Evolutionary conservation across 2,797 vertebrate genomes (phyloP).

Genomic region (Huso huso): DNA sequence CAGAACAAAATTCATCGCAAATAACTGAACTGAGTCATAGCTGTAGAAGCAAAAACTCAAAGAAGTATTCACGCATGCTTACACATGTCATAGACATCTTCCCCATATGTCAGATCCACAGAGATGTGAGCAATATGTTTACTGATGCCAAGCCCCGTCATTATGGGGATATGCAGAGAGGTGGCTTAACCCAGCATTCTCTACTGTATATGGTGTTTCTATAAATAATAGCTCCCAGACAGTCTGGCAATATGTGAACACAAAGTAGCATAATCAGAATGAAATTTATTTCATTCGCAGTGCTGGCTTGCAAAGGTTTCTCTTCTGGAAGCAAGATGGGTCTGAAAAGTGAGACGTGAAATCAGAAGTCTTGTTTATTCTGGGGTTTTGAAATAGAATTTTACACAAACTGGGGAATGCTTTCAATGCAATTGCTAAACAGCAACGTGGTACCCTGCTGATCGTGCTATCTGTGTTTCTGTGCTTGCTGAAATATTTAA

Average conservation of each 20-base stretch:
- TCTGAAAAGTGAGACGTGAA: neutral
- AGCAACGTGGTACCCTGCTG: too few species aligned
- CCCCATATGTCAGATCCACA: neutral
- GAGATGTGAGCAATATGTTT: neutral
- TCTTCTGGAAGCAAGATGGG: neutral
- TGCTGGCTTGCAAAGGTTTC: neutral
- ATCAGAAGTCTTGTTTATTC: neutral
- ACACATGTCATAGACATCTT: too few species aligned
- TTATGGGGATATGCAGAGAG: slow-evolving; percentile 1
- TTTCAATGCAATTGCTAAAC: neutral
- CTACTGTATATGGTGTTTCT: neutral
- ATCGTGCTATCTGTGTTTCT: too few species aligned
- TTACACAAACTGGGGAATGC: neutral
- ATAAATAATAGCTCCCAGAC: neutral
- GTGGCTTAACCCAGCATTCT: neutral
- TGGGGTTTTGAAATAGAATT: neutral
- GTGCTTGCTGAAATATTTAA: too few species aligned
- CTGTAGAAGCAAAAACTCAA: too few species aligned
- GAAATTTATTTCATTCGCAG: neutral
- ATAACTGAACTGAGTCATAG: too few species aligned
- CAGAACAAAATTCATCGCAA: too few species aligned
- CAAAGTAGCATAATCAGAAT: neutral
- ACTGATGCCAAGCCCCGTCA: neutral
- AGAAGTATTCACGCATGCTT: too few species aligned
- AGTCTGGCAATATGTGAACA: slow-evolving; percentile 1